Conservation (phyloP, 1,140 invertebrate species). For the Dreissena polymorpha region DNA sequence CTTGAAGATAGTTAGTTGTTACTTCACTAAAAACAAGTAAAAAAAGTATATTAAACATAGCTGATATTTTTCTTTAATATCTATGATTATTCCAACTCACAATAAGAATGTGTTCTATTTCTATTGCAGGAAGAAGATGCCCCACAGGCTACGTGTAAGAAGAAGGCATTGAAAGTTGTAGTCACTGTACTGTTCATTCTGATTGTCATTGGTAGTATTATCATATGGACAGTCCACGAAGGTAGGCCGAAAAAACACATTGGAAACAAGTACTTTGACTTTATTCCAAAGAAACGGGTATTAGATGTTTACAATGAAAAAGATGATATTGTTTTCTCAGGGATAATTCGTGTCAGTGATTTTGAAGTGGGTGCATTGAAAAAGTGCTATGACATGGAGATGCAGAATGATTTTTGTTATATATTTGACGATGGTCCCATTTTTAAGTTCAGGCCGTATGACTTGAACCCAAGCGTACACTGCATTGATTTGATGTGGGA, state of each 20-base stretch:
- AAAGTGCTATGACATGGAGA: slow-evolving; percentile 39
- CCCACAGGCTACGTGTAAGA: slow-evolving; percentile 25
- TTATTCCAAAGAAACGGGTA: slow-evolving; percentile 38
- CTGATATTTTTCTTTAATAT: background rate
- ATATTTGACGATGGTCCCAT: slow-evolving; percentile 28
- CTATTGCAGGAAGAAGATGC: slow-evolving; percentile 41
- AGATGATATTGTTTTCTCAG: slow-evolving; percentile 45
- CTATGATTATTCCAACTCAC: background rate
- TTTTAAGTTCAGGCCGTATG: slow-evolving; percentile 35
- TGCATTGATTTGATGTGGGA: slow-evolving; percentile 51
- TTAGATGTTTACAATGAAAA: slow-evolving; percentile 48
- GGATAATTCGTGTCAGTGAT: slow-evolving; percentile 16
- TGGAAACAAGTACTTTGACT: slow-evolving; percentile 54
- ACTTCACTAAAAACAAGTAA: background rate
- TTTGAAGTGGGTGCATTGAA: slow-evolving; percentile 22
- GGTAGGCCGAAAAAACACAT: slow-evolving; percentile 51
- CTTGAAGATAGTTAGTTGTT: background rate
- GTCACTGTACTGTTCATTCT: slow-evolving; percentile 42
- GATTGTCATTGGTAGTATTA: slow-evolving; percentile 46
- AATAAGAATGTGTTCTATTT: background rate
- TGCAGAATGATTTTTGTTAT: slow-evolving; percentile 37
- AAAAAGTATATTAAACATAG: background rate
- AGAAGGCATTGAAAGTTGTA: slow-evolving; percentile 34
- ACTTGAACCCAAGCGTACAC: slow-evolving; percentile 13
- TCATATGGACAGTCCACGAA: slow-evolving; percentile 51